These are phyloP conservation scores for Leptinotarsa juncta DNA, from an alignment of 2,888 invertebrate species.

Conservation along the genomic window DNA sequence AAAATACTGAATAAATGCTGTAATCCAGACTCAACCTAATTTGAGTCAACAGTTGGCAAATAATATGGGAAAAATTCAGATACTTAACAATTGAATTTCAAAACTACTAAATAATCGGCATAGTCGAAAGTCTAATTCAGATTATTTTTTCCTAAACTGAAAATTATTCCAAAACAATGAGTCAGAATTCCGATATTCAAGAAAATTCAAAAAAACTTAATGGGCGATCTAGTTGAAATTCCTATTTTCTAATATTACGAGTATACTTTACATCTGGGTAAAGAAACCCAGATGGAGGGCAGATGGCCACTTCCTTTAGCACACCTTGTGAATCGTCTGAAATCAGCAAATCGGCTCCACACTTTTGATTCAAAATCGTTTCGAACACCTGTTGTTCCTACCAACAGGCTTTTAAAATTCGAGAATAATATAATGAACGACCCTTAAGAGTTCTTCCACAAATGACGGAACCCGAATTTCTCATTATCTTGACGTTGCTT, in stretches of 20 bases:
- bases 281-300: slow-evolving; percentile 1
- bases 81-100: too few relatives aligned
- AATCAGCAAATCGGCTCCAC: neutral
- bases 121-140: too few relatives aligned
- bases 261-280: neutral
- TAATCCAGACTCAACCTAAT: too few relatives aligned
- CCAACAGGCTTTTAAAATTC: neutral
- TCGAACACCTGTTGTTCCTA: neutral
- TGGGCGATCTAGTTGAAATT: neutral
- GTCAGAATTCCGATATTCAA: too few relatives aligned
- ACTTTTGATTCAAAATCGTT: neutral
- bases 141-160: too few relatives aligned
- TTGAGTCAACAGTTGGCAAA: too few relatives aligned
- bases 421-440: neutral
- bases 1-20: too few relatives aligned
- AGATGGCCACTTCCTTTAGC: neutral
- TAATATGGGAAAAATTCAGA: too few relatives aligned
- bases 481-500: neutral
- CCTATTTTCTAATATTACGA: neutral
- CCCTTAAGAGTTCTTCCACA: neutral
- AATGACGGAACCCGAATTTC: neutral
- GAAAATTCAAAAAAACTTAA: neutral
- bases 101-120: too few relatives aligned
- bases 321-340: slow-evolving; percentile 1
- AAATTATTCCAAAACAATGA: too few relatives aligned